A percentile compares a stretch with the other conserved stretches of the same genome.
phyloP scores from a whole-genome alignment of 2,888 invertebrate genomes.

The Petrolisthes manimaculis region DNA sequence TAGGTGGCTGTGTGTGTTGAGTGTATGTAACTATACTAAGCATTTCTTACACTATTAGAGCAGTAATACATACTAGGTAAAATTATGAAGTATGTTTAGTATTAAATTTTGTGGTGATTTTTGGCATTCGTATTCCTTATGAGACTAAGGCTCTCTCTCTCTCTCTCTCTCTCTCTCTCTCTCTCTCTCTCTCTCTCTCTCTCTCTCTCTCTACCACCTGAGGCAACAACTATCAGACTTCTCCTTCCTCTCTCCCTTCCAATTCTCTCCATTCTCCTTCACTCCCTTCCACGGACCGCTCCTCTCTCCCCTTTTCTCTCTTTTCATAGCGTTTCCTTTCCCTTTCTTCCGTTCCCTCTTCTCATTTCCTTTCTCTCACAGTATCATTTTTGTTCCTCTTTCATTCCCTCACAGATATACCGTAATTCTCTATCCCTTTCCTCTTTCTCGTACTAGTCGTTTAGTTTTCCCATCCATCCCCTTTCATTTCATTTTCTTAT shows the following conservation, averaged over 20 bases:
- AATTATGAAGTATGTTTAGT: too few species aligned
- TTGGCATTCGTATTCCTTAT: too few species aligned
- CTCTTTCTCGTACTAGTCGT: neutral
- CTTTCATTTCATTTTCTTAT: neutral
- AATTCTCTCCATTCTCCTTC: neutral
- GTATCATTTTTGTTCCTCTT: neutral
- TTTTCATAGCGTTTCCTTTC: neutral
- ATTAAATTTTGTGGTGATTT: too few species aligned
- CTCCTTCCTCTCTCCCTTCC: slow-evolving; percentile 5
- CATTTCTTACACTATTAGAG: too few species aligned
- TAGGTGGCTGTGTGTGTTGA: too few species aligned
- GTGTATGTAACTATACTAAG: too few species aligned
- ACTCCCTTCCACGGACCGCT: neutral
- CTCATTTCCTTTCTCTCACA: neutral
- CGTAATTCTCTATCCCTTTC: too few species aligned
- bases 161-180: slow-evolving; percentile 1
- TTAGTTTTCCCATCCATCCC: neutral
- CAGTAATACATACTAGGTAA: too few species aligned
- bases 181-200: slow-evolving; percentile 1
- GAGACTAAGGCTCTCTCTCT: neutral
- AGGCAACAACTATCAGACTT: neutral
- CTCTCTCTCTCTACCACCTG: neutral
- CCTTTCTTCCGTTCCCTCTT: neutral
- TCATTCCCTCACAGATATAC: neutral
- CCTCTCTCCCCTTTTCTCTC: neutral